These are phyloP conservation scores for Xylophagus ater DNA, from an alignment of 2,888 invertebrate species.

Conservation along the genomic window DNA sequence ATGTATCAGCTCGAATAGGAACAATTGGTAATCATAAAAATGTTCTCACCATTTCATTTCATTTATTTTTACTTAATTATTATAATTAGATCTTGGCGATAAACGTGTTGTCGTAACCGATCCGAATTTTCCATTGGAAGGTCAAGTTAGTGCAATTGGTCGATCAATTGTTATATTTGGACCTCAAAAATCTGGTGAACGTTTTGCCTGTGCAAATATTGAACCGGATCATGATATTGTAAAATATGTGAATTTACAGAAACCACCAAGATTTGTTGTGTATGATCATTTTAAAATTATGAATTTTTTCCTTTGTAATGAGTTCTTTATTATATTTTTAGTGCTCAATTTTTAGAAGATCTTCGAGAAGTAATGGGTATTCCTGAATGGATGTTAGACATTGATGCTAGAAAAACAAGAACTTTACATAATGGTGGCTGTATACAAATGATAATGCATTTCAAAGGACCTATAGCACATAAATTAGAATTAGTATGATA, in stretches of 20 bases:
- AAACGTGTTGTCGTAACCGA: conserved; percentile 69
- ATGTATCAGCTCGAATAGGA: conserved; percentile 73
- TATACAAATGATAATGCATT: conserved; percentile 75
- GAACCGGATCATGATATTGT: conserved; percentile 83
- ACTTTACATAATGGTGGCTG: conserved; percentile 66
- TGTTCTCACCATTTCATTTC: neutral
- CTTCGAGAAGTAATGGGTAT: conserved; percentile 70
- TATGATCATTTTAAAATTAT: conserved; percentile 42
- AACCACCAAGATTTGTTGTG: conserved; percentile 80
- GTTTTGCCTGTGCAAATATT: conserved; percentile 84
- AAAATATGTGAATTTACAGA: conserved; percentile 77
- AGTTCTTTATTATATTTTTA: too few relatives aligned
- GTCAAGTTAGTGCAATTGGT: conserved; percentile 64
- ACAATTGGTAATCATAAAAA: conserved; percentile 49
- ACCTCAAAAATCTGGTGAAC: conserved; percentile 55
- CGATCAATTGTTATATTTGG: conserved; percentile 76
- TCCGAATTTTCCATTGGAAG: conserved; percentile 77
- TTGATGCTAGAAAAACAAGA: conserved; percentile 71
- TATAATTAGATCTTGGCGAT: conserved; percentile 53
- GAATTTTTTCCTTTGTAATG: neutral
- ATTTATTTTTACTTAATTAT: neutral
- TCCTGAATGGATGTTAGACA: conserved; percentile 81
- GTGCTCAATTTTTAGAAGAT: conserved; percentile 74
- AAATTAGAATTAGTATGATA: conserved; percentile 57
- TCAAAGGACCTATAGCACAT: conserved; percentile 70